Base-by-base conservation (phyloP, 1,140 invertebrate species). In the Drosophila erecta region DNA sequence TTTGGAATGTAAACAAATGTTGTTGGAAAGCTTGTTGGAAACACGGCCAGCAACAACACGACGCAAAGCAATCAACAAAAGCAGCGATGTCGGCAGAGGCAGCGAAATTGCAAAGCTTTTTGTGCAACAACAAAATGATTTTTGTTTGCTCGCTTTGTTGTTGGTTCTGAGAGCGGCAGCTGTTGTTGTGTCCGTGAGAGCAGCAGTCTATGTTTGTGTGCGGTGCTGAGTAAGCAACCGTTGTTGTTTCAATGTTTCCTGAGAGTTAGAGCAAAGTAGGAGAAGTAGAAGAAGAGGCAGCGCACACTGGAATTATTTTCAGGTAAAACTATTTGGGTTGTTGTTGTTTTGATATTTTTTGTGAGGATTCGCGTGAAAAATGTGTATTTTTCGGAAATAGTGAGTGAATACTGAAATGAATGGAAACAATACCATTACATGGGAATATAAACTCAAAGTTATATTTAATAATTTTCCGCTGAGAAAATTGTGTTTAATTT, bases 101-200 rank as follows among this genome's bases (percentile, higher is more conserved):
- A 27, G 15, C 20, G 24, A 60, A 24, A 10, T 14, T 3, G n/a
- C 38, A 22, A 33, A 73, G 58, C 72, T 75, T 64, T 62, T 51
- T 27, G 33, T 38, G 51, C 47, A 75, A 50, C 55, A 81, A 37
- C 51, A 61, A 75, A 71, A 71, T 72, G 60, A 66, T 71, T 76
- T 71, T 79, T 83, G 61, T 84, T 84, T 76, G 72, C 76, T 66
- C 35, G 49, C 40, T 43, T 61, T 60, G 44, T 81, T 86, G 78
- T 86, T 86, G 69, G 80, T 85, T 81, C 54, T 81, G 74, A 85
- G 81, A 85, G 81, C 55, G 15, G 61, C 61, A 79, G 80, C 50
- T 49, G 79, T 57, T 51, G 49, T 46, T 7, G 17, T 46, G 4
- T 15, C 47, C 22, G 15, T 35, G 49, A 44, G 54, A 15, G 47